phyloP scores from a whole-genome alignment of 1,140 invertebrate genomes.

The Dreissena polymorpha region DNA sequence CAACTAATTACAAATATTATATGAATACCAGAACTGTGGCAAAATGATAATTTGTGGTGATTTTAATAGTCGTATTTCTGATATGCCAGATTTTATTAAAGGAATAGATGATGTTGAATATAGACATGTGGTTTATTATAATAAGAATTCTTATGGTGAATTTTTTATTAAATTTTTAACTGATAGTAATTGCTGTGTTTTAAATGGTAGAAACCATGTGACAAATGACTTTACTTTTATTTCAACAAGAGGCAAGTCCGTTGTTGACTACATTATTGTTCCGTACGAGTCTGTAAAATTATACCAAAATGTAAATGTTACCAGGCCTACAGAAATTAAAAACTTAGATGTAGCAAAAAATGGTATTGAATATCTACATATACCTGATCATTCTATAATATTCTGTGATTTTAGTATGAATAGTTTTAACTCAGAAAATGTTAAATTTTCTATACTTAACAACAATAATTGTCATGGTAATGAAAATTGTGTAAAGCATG shows the following conservation, averaged over 20 bases:
- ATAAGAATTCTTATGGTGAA: slow-evolving; percentile 12
- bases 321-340: not conserved
- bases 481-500: not conserved
- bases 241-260: slow-evolving; percentile 2
- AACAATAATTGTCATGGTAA: not conserved
- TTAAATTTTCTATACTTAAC: not conserved
- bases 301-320: slow-evolving; percentile 1
- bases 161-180: slow-evolving; percentile 17
- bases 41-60: not conserved
- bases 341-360: not conserved
- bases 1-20: slow-evolving; percentile 4
- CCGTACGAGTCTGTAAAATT: not conserved
- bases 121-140: slow-evolving; percentile 7
- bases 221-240: slow-evolving; percentile 17
- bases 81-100: slow-evolving; percentile 21
- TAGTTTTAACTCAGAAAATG: not conserved
- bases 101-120: not conserved
- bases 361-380: not conserved
- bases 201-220: slow-evolving; percentile 8
- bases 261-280: slow-evolving; percentile 17
- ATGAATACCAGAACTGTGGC: slow-evolving; percentile 2
- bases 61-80: not conserved
- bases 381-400: slow-evolving; percentile 11
- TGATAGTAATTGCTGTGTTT: slow-evolving; percentile 2
- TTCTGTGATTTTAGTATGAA: not conserved